phyloP scores from a whole-genome alignment of 2,888 invertebrate species.

The Vanessa cardui region DNA sequence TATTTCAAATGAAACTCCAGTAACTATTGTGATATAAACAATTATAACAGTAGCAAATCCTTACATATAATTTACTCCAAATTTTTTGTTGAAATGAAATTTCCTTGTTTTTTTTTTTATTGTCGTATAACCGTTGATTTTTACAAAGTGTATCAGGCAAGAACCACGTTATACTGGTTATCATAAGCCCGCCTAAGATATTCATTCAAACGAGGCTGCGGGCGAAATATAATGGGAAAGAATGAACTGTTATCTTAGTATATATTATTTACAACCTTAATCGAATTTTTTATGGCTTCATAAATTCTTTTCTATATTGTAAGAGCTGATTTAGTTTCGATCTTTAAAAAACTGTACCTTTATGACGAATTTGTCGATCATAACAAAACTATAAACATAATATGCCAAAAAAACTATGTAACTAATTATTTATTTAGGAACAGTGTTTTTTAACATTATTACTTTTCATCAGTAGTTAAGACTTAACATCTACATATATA shows the following conservation, averaged over 20 bases:
- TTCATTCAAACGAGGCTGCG: slow-evolving; percentile 12
- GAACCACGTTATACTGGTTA: slow-evolving; percentile 6
- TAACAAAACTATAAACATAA: too few species aligned
- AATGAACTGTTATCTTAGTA: slow-evolving; percentile 17
- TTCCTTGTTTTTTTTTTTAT: not conserved
- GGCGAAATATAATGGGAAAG: slow-evolving; percentile 15
- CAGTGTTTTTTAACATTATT: too few species aligned
- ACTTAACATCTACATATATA: too few species aligned
- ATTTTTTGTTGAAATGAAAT: not conserved
- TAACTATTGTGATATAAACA: not conserved
- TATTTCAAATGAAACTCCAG: not conserved
- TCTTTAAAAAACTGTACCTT: slow-evolving; percentile 14
- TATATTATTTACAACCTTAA: slow-evolving; percentile 11
- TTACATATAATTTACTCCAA: too few species aligned
- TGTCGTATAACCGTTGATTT: not conserved
- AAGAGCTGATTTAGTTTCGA: not conserved
- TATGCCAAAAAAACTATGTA: too few species aligned
- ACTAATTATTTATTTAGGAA: too few species aligned
- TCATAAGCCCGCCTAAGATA: slow-evolving; percentile 14
- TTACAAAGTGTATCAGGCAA: slow-evolving; percentile 6
- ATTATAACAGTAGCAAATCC: too few species aligned
- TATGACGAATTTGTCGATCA: not conserved
- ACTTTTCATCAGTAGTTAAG: too few species aligned
- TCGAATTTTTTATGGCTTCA: not conserved
- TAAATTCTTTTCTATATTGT: not conserved